Evolutionary conservation across 2,113 vertebrate genomes (phyloP).

Genomic region (Corythornis vintsioides): DNA sequence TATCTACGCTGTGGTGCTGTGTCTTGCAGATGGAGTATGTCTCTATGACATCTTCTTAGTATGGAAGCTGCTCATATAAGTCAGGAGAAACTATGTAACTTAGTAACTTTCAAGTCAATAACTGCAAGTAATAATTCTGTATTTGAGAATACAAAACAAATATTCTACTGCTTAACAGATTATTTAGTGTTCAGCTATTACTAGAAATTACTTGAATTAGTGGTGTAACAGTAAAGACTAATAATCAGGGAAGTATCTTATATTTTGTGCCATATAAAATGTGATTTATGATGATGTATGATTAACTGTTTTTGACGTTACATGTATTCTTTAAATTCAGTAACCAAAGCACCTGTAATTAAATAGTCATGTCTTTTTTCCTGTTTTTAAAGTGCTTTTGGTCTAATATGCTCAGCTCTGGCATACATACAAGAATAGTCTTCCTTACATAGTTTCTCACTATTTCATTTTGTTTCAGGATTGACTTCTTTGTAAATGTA

Average conservation of each 20-base stretch:
- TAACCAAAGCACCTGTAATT: neutral
- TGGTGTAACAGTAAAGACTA: neutral
- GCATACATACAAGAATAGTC: neutral
- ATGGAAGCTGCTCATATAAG: neutral
- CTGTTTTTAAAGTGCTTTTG: neutral
- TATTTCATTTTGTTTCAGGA: neutral
- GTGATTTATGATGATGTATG: neutral
- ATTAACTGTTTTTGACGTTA: neutral
- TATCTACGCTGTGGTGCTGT: neutral
- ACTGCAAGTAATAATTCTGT: neutral
- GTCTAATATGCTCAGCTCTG: neutral
- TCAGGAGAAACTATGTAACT: neutral
- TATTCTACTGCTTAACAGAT: neutral
- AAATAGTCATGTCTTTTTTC: neutral
- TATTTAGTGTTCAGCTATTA: neutral
- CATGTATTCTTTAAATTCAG: neutral
- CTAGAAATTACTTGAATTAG: neutral
- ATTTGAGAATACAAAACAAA: neutral
- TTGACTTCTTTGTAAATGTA: neutral
- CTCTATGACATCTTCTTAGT: neutral
- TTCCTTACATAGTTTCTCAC: neutral
- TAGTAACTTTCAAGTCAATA: neutral
- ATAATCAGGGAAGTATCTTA: neutral
- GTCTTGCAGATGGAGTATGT: neutral
- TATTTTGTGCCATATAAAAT: neutral